phyloP scores from a whole-genome alignment of 92 coral and sea anemone genomes.

The Epizoanthus illoricatus region DNA sequence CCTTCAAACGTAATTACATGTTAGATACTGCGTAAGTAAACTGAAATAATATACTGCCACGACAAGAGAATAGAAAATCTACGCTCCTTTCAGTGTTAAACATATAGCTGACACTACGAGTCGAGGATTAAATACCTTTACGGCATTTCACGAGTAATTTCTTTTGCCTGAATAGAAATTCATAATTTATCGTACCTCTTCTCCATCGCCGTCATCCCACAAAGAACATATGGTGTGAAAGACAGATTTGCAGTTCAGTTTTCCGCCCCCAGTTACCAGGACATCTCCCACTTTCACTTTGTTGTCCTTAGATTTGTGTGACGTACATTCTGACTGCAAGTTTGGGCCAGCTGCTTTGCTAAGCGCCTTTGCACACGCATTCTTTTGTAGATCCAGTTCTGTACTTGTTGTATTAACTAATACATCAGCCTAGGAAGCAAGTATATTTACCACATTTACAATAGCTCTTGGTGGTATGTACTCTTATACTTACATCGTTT shows the following conservation, averaged over 20 bases:
- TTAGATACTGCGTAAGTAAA: too few species aligned
- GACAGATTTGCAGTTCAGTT: constrained; percentile 52
- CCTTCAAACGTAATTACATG: too few species aligned
- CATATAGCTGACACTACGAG: too few species aligned
- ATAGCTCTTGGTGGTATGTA: too few species aligned
- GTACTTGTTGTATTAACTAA: constrained; percentile 61
- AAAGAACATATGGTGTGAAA: constrained; percentile 57
- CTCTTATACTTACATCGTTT: too few species aligned
- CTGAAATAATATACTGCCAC: too few species aligned
- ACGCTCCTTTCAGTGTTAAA: too few species aligned
- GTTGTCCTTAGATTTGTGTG: constrained; percentile 25
- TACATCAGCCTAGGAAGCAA: constrained; percentile 54
- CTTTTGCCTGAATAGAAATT: background rate
- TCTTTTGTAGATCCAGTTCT: constrained; percentile 53
- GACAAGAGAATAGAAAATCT: too few species aligned
- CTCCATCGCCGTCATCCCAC: constrained; percentile 62
- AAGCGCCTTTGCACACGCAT: constrained; percentile 64
- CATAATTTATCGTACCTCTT: constrained; percentile 40
- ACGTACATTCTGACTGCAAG: constrained; percentile 59
- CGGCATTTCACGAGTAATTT: too few species aligned
- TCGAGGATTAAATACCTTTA: too few species aligned
- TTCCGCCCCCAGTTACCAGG: constrained; percentile 58
- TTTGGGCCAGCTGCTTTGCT: constrained; percentile 65
- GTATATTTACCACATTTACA: too few species aligned
- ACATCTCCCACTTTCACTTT: constrained; percentile 53